Evolutionary conservation across 2,888 invertebrate species (phyloP), one percentile per base, ranked within the genome.

Genomic region (Spisula solida): DNA sequence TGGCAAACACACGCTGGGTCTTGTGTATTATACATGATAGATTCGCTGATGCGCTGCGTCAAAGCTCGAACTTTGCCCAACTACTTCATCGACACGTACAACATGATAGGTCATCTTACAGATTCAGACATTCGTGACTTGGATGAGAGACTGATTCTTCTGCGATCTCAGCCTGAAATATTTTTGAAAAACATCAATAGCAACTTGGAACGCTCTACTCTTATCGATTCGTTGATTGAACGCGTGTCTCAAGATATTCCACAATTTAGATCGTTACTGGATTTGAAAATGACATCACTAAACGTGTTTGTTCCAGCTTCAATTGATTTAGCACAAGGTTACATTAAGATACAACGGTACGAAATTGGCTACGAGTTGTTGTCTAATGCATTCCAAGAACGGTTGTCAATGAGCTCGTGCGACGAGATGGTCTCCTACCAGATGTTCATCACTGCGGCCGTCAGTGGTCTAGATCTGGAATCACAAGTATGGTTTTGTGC

Each of bases 381-480:
- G n/a, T 88, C 88, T 41, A 82, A 89, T 20, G 93, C 93, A 12
- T 93, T 88, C 79, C 92, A 93, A 34, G 92, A 93, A 14, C 83
- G 93, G 31, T 75, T 93, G 31, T 70, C 91, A 41, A 92, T 93
- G 0, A 87, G 89, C 29, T 92, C 93, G 8, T 93, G 93, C 83
- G 92, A 93, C 41, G 93, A 93, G 31, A 80, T 89, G 20, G 56
- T 93, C 4, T 90, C 93, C 5, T 93, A 90, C 79, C 82, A 89
- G 20, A 75, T 88, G 1, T 93, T 93, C 56, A 75, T 93, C 1
- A 85, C 82, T 25, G 91, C 90, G 55, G 93, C 89, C 4, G 60
- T 89, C 5, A 91, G 86, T 70, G 85, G 88, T 5, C 78, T 92
- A 41, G 81, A 79, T 16, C 60, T 88, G 6, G 55, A 83, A 18